phyloP scores from a whole-genome alignment of 2,888 invertebrate species.

The Drosophila tripunctata region DNA sequence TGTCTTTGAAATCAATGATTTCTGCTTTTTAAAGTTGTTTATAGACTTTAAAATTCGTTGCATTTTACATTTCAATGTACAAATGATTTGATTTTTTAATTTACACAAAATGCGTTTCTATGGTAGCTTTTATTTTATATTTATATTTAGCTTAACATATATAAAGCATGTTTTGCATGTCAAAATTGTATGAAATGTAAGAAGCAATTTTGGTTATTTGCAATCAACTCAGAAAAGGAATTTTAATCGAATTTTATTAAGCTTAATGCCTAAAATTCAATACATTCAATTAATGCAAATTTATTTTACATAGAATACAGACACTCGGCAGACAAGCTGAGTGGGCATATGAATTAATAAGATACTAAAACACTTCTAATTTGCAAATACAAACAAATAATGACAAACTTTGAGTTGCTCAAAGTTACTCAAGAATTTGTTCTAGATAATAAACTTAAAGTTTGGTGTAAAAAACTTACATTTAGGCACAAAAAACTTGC shows the following conservation, averaged over 20 bases:
- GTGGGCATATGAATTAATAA: not conserved
- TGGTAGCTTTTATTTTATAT: no score
- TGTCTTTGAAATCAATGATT: no score
- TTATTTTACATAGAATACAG: no score
- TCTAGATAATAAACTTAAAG: not conserved
- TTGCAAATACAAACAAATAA: not conserved
- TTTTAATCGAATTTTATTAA: not conserved
- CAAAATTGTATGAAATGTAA: not conserved
- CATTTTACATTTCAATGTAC: no score
- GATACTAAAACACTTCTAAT: not conserved
- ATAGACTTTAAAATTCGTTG: no score
- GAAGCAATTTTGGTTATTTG: not conserved
- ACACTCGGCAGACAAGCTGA: no score
- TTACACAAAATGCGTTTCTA: no score
- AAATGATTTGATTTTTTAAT: no score
- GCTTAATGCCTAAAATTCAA: no score
- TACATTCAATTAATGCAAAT: no score
- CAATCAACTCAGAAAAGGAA: not conserved
- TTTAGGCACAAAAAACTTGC: constrained; percentile 1
- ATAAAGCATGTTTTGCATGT: not conserved
- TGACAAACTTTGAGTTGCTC: not conserved
- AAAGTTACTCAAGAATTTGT: not conserved
- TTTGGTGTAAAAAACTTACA: constrained; percentile 21
- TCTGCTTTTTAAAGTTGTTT: no score
- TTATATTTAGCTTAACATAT: no score